Base-by-base conservation (phyloP, 2,888 invertebrate genomes). In the Lithophane semibrunnea region DNA sequence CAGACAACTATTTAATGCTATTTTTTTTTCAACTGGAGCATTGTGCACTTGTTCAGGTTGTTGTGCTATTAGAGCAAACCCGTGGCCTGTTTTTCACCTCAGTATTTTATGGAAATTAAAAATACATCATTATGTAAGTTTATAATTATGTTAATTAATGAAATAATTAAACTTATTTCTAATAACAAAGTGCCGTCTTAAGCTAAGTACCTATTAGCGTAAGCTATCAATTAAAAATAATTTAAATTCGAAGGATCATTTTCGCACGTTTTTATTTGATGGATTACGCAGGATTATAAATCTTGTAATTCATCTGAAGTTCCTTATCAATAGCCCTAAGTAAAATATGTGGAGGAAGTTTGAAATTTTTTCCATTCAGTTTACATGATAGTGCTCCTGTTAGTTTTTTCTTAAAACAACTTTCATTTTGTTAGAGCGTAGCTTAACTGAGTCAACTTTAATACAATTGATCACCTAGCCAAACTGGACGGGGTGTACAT, bases 401-500 rank as follows among this genome's bases (percentile, higher is more conserved):
- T n/a, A 68, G 44, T 76, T 63, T 3, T 29, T 75, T 75, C 29
- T 54, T 63, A 16, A 68, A 75, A 54, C 21, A 77, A 68, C 69
- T 75, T 56, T 54, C 42, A 67, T 77, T 75, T 80, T 69, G 24
- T 54, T 42, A 54, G 73, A 69, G 67, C 70, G 37, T 44, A 69
- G 63, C 49, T 77, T 71, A 74, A 79, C 74, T 72, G 56, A 74
- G 63, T 84, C 65, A 75, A 74, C 54, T 73, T 84, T 69, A 72
- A 54, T 54, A 83, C 83, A 79, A 79, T 79, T 80, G 73, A 83
- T 85, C 75, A 79, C 72, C 85, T 73, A 79, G 64, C 64, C 75
- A 76, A 83, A 83, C 77, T 75, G 60, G 18, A 67, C 60, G 29
- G 54, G 18, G 47, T 73, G 73, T 67, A 65, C 79, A 79, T 85